Percentiles rank a stretch among this genome's conserved stretches.
phyloP scores from a whole-genome alignment of 2,113 vertebrate genomes.

The Lasiurus borealis region DNA sequence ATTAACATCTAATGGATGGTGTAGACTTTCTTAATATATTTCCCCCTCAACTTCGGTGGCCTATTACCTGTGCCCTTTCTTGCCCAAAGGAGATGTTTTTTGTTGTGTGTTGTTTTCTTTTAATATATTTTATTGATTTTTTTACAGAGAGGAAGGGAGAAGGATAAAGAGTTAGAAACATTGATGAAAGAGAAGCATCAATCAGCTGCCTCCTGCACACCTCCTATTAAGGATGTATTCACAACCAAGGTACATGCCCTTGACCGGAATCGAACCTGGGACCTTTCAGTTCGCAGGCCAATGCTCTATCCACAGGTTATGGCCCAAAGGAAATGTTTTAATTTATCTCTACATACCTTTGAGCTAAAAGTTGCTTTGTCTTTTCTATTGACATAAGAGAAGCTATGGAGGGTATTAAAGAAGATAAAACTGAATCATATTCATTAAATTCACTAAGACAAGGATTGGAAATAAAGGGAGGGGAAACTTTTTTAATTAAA shows the following conservation, averaged over 20 bases:
- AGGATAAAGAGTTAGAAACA: no score
- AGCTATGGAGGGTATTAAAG: conserved; percentile 74
- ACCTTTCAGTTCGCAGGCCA: no score
- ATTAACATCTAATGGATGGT: background rate
- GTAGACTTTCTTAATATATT: conserved; percentile 53
- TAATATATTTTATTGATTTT: no score
- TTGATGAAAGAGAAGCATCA: no score
- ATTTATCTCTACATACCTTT: conserved; percentile 45
- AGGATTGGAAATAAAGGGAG: conserved; percentile 69
- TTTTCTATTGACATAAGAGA: conserved; percentile 55
- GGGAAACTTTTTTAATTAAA: conserved; percentile 29
- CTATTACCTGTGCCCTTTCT: background rate
- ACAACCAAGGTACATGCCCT: no score
- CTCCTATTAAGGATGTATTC: no score
- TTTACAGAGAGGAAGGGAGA: no score
- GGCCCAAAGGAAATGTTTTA: conserved; percentile 52
- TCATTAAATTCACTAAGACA: conserved; percentile 61
- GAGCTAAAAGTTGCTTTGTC: conserved; percentile 64
- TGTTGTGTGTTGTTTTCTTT: background rate
- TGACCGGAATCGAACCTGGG: no score
- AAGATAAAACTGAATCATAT: conserved; percentile 70
- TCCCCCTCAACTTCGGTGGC: background rate
- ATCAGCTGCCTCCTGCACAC: no score
- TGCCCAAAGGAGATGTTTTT: conserved; percentile 46
- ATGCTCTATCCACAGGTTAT: no score